phyloP scores from a whole-genome alignment of 2,888 invertebrate genomes.

The Diarsia dahlii region DNA sequence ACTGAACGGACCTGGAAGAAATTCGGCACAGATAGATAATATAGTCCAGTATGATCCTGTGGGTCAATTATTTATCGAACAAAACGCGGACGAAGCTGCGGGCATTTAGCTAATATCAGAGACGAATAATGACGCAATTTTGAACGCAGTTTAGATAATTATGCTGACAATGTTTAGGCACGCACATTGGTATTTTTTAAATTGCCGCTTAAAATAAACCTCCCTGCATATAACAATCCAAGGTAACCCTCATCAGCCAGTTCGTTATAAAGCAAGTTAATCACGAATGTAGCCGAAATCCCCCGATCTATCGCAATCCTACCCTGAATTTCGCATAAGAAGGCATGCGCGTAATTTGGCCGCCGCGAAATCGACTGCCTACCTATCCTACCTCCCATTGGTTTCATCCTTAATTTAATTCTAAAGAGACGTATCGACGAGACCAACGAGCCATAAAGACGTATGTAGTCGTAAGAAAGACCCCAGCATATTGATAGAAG shows the following conservation, averaged over 20 bases:
- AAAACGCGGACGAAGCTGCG: background rate
- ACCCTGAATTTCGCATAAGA: constrained; percentile 60
- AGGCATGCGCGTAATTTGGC: constrained; percentile 75
- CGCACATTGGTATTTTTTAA: background rate
- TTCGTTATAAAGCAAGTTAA: constrained; percentile 61
- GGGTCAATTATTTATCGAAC: background rate
- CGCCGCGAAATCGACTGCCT: constrained; percentile 74
- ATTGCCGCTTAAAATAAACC: background rate
- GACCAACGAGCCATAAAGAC: constrained; percentile 83
- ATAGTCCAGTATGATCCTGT: background rate
- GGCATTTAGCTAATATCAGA: background rate
- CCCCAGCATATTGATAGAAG: constrained; percentile 81
- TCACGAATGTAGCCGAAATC: constrained; percentile 62
- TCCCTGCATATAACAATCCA: constrained; percentile 13
- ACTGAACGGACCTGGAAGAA: background rate
- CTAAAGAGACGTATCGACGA: constrained; percentile 84
- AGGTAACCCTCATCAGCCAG: constrained; percentile 35
- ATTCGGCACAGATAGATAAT: background rate
- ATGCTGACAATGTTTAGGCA: background rate
- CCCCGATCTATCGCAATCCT: constrained; percentile 58
- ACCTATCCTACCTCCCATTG: constrained; percentile 74
- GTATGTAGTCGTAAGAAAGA: constrained; percentile 82
- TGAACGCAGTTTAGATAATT: background rate
- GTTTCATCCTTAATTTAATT: constrained; percentile 89
- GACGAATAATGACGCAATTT: background rate